Evolutionary conservation across 2,113 vertebrate genomes (phyloP), one percentile per base, ranked within the genome.

Genomic region (Tragelaphus imberbis): DNA sequence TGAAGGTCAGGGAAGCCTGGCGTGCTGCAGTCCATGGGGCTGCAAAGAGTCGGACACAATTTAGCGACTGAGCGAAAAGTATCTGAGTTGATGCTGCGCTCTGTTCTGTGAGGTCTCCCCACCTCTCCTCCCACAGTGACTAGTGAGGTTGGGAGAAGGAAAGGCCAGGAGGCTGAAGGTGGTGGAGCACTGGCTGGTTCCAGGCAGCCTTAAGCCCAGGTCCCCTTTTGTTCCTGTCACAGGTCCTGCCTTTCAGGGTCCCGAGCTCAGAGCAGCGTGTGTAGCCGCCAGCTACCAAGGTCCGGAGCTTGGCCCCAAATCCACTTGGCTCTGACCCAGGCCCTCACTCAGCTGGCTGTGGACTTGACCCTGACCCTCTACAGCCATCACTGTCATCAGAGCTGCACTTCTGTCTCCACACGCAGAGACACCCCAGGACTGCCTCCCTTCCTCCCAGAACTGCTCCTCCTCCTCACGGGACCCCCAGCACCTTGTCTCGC

Each of bases 191-290:
- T 27, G 15, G 19, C 59, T 15, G 28, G 30, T 33, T 3, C 19
- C 3, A 17, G 27, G 36, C 16, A 68, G 2, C 36, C 25, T 7
- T 40, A 19, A 55, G 21, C 17, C 5, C 44, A 55, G 40, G 23
- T 1, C 51, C 30, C 25, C 5, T 21, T 56, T 79, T 0, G 21
- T 2, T 36, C 33, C 51, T 0, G 33, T 13, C 33, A 13, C 11
- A 14, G 0, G 5, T 30, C 59, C 58, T 53, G 51, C 33, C 5
- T 6, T 28, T 15, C 11, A 14, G n/a, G 44, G 8, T 33, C 44
- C 44, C 1, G 0, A 2, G 47, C 79, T 65, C 79, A 40, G 33
- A 82, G 77, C 77, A 36, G 40, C 9, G 16, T 5, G 55, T 11
- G 55, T 5, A 25, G 30, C 23, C 9, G 33, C 23, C 28, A 61